A percentile compares a stretch with the other conserved stretches of the same genome.
These are phyloP conservation scores for Nesogale talazaci DNA, from an alignment of 2,113 vertebrate genomes.

Conservation along the genomic window DNA sequence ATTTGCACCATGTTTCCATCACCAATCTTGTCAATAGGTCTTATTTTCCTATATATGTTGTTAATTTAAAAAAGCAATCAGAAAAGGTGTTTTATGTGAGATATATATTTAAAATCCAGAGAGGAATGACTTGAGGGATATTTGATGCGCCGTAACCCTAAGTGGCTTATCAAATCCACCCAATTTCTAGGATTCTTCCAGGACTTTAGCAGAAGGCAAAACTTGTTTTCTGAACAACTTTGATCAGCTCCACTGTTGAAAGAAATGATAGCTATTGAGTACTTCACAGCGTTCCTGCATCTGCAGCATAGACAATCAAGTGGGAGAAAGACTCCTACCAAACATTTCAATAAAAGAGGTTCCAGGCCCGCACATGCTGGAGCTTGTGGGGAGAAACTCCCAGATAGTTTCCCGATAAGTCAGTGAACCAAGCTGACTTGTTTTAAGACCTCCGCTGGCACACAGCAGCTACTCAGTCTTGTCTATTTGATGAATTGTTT, in stretches of 20 bases:
- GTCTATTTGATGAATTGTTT: too few relatives aligned
- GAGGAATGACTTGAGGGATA: background rate
- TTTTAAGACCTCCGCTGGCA: background rate
- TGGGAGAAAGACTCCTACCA: background rate
- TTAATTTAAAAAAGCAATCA: slow-evolving; percentile 36
- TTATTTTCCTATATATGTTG: slow-evolving; percentile 1
- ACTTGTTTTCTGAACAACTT: background rate
- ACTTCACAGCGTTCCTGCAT: background rate
- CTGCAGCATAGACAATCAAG: background rate
- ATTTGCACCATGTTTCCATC: slow-evolving; percentile 42
- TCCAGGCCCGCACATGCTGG: background rate
- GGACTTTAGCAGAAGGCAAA: background rate
- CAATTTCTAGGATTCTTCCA: background rate
- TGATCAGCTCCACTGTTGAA: background rate
- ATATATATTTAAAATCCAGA: background rate
- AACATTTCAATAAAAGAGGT: background rate
- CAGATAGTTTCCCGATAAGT: background rate
- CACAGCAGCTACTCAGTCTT: background rate
- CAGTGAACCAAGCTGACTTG: background rate
- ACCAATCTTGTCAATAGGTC: background rate
- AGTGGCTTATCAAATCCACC: background rate
- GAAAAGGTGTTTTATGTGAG: slow-evolving; percentile 7
- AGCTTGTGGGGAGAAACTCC: background rate
- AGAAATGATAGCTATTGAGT: background rate
- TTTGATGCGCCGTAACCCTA: background rate